phyloP scores from a whole-genome alignment of 2,888 invertebrate genomes.

The Priocnemis perturbator region DNA sequence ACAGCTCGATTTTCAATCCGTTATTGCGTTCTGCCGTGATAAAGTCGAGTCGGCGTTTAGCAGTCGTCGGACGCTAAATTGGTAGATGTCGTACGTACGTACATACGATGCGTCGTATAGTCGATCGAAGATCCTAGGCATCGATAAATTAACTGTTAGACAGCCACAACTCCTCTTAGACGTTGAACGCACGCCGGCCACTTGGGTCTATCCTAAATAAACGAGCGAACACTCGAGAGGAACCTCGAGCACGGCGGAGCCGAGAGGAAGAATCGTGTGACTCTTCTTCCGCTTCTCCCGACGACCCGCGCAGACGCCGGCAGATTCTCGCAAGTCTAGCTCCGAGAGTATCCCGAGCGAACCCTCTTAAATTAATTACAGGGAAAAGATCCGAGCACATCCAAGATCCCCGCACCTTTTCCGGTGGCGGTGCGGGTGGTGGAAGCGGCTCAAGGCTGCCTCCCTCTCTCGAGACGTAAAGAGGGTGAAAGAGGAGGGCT shows the following conservation, averaged over 20 bases:
- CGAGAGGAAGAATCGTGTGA: constrained; percentile 23
- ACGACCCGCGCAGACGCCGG: constrained; percentile 54
- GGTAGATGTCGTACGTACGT: no score
- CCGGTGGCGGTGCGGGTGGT: neutral
- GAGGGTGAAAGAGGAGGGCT: constrained; percentile 33
- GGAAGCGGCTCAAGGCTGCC: constrained; percentile 23
- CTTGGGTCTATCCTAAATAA: no score
- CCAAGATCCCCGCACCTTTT: constrained; percentile 49
- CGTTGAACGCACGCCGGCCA: no score
- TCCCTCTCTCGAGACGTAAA: constrained; percentile 42
- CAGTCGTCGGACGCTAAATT: no score
- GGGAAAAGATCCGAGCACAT: constrained; percentile 70
- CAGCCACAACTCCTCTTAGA: no score
- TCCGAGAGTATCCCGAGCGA: constrained; percentile 59
- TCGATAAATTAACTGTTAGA: no score
- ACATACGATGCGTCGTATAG: no score
- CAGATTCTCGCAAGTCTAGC: constrained; percentile 26
- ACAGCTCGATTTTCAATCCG: no score
- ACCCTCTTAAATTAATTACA: constrained; percentile 74
- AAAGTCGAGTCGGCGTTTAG: no score
- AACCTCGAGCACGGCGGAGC: constrained; percentile 2
- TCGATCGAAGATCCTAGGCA: no score
- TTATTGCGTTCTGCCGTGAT: no score
- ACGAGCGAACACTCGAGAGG: constrained; percentile 2
- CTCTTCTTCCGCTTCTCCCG: constrained; percentile 48